Percentiles rank a stretch among this genome's conserved stretches.
These are phyloP conservation scores for Mus spicilegus DNA, from an alignment of 2,113 vertebrate genomes.

Conservation along the genomic window DNA sequence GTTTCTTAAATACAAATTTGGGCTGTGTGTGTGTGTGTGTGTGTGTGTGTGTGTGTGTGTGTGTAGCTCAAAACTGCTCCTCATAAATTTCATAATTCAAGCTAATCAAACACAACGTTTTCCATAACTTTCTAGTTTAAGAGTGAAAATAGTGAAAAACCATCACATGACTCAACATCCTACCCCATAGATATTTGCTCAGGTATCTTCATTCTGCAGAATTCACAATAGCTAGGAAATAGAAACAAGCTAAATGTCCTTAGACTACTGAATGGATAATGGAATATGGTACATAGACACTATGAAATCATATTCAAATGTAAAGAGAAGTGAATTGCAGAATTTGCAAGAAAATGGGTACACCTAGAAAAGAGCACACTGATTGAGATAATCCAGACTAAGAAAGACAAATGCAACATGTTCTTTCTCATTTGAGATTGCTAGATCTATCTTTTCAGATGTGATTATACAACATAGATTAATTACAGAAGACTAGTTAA, in stretches of 20 bases:
- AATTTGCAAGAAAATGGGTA: neutral
- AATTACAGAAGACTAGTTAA: too few relatives aligned
- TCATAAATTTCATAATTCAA: conserved; percentile 11
- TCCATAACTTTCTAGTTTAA: neutral
- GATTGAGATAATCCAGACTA: neutral
- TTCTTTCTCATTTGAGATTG: neutral
- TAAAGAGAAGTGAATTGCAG: neutral
- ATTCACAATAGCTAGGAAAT: neutral
- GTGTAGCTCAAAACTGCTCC: neutral
- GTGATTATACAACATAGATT: neutral
- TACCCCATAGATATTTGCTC: neutral
- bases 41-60: too few relatives aligned
- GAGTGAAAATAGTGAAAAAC: neutral
- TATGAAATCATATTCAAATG: neutral
- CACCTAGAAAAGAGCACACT: neutral
- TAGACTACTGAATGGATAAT: neutral
- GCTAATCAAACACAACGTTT: neutral
- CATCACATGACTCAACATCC: neutral
- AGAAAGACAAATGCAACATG: neutral
- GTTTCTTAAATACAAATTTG: neutral
- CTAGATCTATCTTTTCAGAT: neutral
- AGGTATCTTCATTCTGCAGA: neutral
- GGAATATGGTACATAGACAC: too few relatives aligned
- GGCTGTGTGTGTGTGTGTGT: neutral
- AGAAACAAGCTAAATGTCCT: neutral